Conservation (phyloP, 2,113 vertebrate species). For the Paramormyrops kingsleyae region DNA sequence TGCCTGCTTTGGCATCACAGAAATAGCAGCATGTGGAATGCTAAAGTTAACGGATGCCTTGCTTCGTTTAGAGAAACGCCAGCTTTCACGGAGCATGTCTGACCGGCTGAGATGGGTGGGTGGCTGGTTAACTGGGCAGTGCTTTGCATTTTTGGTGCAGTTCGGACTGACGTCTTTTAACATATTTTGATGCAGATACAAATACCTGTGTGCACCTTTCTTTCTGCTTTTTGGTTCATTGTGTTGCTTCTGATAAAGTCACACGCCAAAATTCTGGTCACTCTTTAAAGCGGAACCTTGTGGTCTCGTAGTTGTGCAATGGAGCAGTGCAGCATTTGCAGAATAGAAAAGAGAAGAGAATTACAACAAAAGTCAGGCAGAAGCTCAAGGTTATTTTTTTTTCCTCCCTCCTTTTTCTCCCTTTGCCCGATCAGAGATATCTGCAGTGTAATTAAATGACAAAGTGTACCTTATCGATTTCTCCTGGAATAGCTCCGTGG, state of each 20-base stretch:
- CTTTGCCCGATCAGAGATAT: conserved; percentile 1
- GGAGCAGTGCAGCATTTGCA: background rate
- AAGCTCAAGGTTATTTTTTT: conserved; percentile 12
- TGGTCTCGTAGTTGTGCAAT: background rate
- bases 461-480: conserved; percentile 19
- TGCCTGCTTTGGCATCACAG: background rate
- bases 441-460: conserved; percentile 16
- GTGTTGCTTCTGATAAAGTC: background rate
- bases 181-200: no score
- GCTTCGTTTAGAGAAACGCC: background rate
- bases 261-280: background rate
- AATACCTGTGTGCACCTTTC: background rate
- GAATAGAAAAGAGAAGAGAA: background rate
- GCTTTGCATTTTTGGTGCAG: background rate
- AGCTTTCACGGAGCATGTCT: background rate
- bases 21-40: background rate
- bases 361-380: background rate
- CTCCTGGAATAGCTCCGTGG: background rate
- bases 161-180: background rate
- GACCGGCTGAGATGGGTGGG: background rate
- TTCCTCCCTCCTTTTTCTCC: no score
- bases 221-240: background rate
- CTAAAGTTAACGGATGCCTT: background rate
- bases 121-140: background rate
- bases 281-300: background rate